Evolutionary conservation across 2,888 invertebrate species (phyloP).

Genomic region (Campaea margaritaria): DNA sequence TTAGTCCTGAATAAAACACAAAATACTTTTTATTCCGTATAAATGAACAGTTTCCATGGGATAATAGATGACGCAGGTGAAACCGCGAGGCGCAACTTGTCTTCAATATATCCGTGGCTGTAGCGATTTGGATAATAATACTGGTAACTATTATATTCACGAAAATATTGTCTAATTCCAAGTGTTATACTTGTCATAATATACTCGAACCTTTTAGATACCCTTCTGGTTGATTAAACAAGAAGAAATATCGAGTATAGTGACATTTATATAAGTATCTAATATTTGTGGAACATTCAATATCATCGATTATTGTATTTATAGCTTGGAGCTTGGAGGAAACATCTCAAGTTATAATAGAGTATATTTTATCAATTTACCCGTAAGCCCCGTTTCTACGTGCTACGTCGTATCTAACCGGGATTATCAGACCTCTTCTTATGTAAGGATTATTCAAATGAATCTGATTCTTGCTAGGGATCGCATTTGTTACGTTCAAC

Average conservation of each 20-base stretch:
- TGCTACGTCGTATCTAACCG: constrained; percentile 51
- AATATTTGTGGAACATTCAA: neutral
- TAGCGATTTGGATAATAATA: neutral
- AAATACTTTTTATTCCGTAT: no score
- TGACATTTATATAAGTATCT: neutral
- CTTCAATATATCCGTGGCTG: neutral
- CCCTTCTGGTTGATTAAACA: neutral
- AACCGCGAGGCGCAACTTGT: no score
- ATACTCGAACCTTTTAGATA: neutral
- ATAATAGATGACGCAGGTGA: no score
- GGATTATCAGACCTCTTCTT: constrained; percentile 58
- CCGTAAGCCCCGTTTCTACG: constrained; percentile 46
- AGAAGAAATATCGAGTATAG: neutral
- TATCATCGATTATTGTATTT: neutral
- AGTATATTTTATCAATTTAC: constrained; percentile 36
- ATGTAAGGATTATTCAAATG: constrained; percentile 65
- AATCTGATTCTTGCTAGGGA: constrained; percentile 37
- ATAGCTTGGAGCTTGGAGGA: neutral
- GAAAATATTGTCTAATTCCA: neutral
- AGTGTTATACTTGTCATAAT: neutral
- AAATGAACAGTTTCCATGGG: no score
- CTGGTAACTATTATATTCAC: no score
- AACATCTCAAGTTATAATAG: constrained; percentile 22
- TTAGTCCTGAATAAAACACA: no score
- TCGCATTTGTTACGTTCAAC: constrained; percentile 14